Conservation (phyloP, 1,140 invertebrate species). For the Tetraneura akinire region DNA sequence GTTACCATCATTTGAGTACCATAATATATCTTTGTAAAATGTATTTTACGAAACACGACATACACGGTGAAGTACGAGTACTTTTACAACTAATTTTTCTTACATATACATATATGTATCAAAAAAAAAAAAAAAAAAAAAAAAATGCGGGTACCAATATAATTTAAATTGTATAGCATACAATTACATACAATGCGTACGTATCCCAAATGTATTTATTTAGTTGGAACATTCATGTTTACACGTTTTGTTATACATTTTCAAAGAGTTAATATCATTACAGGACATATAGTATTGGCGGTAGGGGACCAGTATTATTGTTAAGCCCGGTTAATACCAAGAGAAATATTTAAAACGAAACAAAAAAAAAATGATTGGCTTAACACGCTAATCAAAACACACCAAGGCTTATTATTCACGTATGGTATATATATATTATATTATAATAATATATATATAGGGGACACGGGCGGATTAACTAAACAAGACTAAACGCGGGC, state of each 20-base stretch:
- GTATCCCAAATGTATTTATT: neutral
- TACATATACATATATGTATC: too few species aligned
- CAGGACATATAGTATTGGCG: neutral
- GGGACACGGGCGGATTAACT: conserved; percentile 32
- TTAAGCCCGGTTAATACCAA: conserved; percentile 30
- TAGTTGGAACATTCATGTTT: neutral
- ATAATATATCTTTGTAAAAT: too few species aligned
- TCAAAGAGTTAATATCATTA: neutral
- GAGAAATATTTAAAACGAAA: conserved; percentile 3
- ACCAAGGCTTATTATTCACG: conserved; percentile 20
- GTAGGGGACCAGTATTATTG: neutral
- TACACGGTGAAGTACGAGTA: too few species aligned
- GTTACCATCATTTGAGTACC: too few species aligned
- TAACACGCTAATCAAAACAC: conserved; percentile 37
- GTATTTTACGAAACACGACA: too few species aligned
- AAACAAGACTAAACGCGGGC: neutral
- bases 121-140: too few species aligned
- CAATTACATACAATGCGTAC: neutral
- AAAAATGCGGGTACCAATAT: neutral
- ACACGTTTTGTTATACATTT: neutral
- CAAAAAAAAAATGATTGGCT: conserved; percentile 33
- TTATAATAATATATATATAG: too few species aligned
- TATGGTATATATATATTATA: too few species aligned
- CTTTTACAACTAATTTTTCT: too few species aligned
- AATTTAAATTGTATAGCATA: neutral